Evolutionary conservation across 2,113 vertebrate genomes (phyloP), one percentile per base, ranked within the genome.

Genomic region (Apistogramma diplotaenia): DNA sequence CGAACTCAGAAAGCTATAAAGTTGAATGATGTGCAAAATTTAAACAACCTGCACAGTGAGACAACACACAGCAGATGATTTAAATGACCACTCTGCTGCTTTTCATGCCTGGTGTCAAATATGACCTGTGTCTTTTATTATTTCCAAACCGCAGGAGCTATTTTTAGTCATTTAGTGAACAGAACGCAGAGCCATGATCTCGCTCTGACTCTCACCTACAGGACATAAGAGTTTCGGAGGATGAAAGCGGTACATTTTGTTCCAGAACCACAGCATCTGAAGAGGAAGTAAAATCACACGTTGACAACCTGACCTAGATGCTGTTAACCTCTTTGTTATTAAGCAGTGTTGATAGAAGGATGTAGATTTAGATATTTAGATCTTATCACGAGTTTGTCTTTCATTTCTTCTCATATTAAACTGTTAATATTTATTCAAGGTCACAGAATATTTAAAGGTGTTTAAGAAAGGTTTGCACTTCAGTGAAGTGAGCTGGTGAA

Each of bases 241-340:
- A 79, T 82, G 21, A 88, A 84, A 60, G 33, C 37, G 75, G 89
- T 60, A 92, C 87, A 87, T 84, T 78, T 23, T 85, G 89, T 92
- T 87, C 65, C 74, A 7, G 72, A 74, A 79, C 85, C 78, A 43
- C 87, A 86, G 51, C 56, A 76, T 73, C 67, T 76, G n/a, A 54
- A 61, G 51, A 83, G 85, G 87, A 92, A 89, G 87, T 82, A 29
- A 74, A 83, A 53, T 54, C 25, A 78, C 0, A 18, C 74, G 65
- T 21, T 27, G 33, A 62, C 6, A 19, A 25, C 60, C 56, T 81
- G 1, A 56, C 55, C 74, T 43, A 49, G 8, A 54, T 81, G 29
- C 29, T 37, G 75, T 54, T n/a, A 74, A 61, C 57, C 15, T 56
- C 18, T 13, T 13, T 67, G 51, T 53, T 60, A 71, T 59, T 21